Evolutionary conservation across 2,797 vertebrate genomes (phyloP).

Genomic region (Philypnodon macrostomus): DNA sequence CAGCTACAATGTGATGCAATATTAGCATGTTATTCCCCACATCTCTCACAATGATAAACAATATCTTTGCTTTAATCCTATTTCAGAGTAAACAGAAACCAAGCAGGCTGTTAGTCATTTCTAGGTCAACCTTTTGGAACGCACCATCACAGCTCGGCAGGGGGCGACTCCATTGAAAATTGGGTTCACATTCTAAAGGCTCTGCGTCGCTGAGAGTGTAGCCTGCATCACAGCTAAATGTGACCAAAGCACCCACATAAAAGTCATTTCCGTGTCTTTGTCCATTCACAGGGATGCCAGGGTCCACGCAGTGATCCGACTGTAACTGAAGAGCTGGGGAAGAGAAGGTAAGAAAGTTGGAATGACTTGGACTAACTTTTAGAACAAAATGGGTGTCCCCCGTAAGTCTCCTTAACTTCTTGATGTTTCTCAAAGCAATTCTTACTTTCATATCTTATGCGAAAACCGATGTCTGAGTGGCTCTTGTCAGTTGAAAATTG

Average conservation of each 20-base stretch:
- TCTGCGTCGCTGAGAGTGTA: conserved; percentile 90
- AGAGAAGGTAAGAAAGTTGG: not conserved
- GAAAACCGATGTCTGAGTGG: conserved; percentile 95
- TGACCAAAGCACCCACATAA: conserved; percentile 94
- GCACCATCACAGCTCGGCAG: conserved; percentile 97
- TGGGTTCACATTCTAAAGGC: conserved; percentile 95
- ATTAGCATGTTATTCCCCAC: conserved; percentile 32
- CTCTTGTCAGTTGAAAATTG: conserved; percentile 98
- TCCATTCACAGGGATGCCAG: conserved; percentile 94
- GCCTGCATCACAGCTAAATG: conserved; percentile 92
- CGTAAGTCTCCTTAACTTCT: conserved; percentile 1
- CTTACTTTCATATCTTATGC: conserved; percentile 97
- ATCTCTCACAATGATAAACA: conserved; percentile 35
- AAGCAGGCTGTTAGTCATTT: conserved; percentile 40
- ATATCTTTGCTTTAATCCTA: conserved; percentile 42
- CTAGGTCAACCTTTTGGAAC: conserved; percentile 50
- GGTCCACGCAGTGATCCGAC: conserved; percentile 95
- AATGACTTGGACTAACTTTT: conserved; percentile 5
- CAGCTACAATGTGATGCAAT: conserved; percentile 56
- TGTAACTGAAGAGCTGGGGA: conserved; percentile 89
- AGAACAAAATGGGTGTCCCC: conserved; percentile 1
- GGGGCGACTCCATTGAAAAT: conserved; percentile 97
- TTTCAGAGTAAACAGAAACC: conserved; percentile 33
- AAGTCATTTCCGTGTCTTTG: conserved; percentile 95
- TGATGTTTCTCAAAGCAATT: not conserved